Evolutionary conservation across 2,888 invertebrate species (phyloP), one percentile per base, ranked within the genome.

Genomic region (Sylvicola cinctus): DNA sequence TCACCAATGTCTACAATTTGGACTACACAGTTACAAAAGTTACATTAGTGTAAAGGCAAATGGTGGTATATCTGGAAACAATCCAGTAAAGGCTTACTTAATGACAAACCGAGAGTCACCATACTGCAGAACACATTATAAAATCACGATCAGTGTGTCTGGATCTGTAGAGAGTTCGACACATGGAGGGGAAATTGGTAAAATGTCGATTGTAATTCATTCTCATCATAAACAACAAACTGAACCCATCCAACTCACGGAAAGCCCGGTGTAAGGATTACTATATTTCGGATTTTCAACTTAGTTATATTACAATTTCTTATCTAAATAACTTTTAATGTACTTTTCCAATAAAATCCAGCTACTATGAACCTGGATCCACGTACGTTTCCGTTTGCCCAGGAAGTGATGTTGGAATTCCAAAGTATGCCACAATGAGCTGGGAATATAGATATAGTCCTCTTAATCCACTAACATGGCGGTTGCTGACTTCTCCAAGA

Each of bases 401-500:
- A 0, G 72, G 75, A 0, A 64, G 67, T 34, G 67, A 72, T 40
- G 64, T 81, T 1, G 71, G 71, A 1, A 66, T 70, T 20, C 68
- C 80, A 3, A 62, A 68, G 37, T 68, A 71, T 2, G 71, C 74
- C 0, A 68, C 75, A 41, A 68, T 83, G 2, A 69, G 74, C 45
- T 85, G 81, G 81, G 72, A 74, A 45, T 83, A 79, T 45, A 71
- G 74, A 45, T 74, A 75, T 3, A 80, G 74, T 40, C 53, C 79
- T 15, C 67, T 83, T 44, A 85, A 84, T 55, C 80, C 84, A 0
- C 65, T 84, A 41, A 83, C 84, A 0, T 85, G 85, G 84, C 63
- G 85, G 37, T 55, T 83, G 26, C 55, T 83, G 7, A 66, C 74
- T 36, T 70, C 71, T 4, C 78, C 85, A 0, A 68, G 72, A 40